Conservation (phyloP, 2,888 invertebrate species). For the Phytoseiulus persimilis region DNA sequence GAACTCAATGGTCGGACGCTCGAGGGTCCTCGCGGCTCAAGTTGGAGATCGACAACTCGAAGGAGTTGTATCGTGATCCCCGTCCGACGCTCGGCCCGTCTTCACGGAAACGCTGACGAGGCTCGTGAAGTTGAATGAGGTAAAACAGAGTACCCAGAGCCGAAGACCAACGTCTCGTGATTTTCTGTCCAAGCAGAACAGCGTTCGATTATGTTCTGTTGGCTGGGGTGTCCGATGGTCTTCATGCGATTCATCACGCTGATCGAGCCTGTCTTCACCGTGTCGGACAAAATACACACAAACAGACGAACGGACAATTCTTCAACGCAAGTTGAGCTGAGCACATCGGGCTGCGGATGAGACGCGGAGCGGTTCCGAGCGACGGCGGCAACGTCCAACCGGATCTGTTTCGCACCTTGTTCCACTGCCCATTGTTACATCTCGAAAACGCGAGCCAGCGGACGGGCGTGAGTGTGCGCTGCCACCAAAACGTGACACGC, state of each 20-base stretch:
- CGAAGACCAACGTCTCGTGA: not conserved
- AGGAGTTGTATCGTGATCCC: too few species aligned
- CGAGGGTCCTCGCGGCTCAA: too few species aligned
- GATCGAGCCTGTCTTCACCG: not conserved
- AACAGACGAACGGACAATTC: not conserved
- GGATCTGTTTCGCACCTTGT: slow-evolving; percentile 5
- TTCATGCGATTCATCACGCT: not conserved
- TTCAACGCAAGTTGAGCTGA: not conserved
- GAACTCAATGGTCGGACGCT: too few species aligned
- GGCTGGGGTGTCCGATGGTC: not conserved
- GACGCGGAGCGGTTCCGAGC: not conserved
- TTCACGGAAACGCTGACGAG: not conserved
- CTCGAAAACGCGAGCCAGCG: not conserved
- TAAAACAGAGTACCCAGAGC: not conserved
- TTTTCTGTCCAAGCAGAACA: not conserved
- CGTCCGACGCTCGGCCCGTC: too few species aligned
- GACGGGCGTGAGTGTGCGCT: not conserved
- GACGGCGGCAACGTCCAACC: not conserved
- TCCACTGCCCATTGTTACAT: not conserved
- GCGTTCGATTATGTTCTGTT: not conserved
- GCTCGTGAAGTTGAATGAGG: not conserved
- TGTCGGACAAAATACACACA: not conserved
- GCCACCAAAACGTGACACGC: slow-evolving; percentile 5
- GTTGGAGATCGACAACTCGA: too few species aligned
- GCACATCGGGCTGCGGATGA: not conserved